Evolutionary conservation across 1,140 invertebrate species (phyloP), one percentile per base, ranked within the genome.

Genomic region (Drosophila novamexicana): DNA sequence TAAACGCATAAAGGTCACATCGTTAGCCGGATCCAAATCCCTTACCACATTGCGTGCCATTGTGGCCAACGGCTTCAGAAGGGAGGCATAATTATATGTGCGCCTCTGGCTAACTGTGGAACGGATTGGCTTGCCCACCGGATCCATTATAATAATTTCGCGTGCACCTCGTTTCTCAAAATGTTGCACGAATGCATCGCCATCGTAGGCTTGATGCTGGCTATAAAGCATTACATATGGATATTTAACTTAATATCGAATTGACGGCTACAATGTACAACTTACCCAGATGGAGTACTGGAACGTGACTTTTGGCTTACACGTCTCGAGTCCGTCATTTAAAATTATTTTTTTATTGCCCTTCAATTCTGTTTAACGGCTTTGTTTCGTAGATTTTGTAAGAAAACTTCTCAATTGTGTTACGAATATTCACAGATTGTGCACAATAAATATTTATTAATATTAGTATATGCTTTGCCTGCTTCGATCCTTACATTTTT

Each of bases 1-100:
- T 40, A 99, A 95, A 14, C 98, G 94, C 18, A 99, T 91, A 78
- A 97, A 97, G 1, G 95, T 96, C n/a, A 97, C 93, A 79, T 97
- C 96, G 91, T 97, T 97, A 1, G 94, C 93, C n/a, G 95, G 95
- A 89, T 97, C 96, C 74, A 97, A 86, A 68, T 97, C 96, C 76
- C 96, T 92, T 0, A 97, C 95, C 37, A 95, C 95, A 69, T 94
- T 94, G 44, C 95, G 94, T 5, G 96, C 95, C 92, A 96, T 96
- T 6, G 95, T 94, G 2, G 95, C 93, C 18, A 97, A 91, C 3
- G 95, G 72, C 7, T 66, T 57, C 10, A 88, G 47, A 1, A 63
- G 57, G 0, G 32, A 1, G 0, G 75, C 73, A 18, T 75, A 82
- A 0, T 36, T 1, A 6, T 14, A 7, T 7, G 72, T 68, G 5